Conservation (phyloP, 2,113 vertebrate species). For the Laticauda colubrina region DNA sequence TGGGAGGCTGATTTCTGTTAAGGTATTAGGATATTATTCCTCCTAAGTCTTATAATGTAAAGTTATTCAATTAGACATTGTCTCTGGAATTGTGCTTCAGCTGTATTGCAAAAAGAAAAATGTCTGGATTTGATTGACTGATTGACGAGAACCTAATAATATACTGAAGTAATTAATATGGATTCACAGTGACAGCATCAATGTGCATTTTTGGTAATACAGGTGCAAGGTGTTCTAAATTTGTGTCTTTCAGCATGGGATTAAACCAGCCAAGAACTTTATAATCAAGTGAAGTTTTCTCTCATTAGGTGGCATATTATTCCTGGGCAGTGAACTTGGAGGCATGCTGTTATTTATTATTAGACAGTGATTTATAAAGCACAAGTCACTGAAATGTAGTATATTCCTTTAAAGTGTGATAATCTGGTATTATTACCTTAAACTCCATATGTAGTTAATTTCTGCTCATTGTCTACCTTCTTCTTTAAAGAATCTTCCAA, state of each 20-base stretch:
- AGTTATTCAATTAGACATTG: not conserved
- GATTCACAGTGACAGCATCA: not conserved
- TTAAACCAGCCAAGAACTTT: not conserved
- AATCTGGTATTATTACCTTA: conserved; percentile 30
- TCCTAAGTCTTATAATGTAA: not conserved
- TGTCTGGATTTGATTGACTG: not conserved
- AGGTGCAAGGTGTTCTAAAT: not conserved
- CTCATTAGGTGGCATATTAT: conserved; percentile 17
- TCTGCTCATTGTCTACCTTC: not conserved
- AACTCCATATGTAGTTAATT: conserved; percentile 24
- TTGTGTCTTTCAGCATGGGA: not conserved
- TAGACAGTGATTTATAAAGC: conserved; percentile 22
- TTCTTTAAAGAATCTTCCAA: conserved; percentile 6
- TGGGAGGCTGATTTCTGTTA: not conserved
- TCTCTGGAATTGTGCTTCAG: not conserved
- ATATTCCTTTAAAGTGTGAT: not conserved
- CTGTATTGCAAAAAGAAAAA: not conserved
- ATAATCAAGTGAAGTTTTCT: not conserved
- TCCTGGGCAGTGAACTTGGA: not conserved
- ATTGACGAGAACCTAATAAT: not conserved
- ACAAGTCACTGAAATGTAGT: conserved; percentile 17
- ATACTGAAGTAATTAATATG: not conserved
- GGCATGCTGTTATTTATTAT: conserved; percentile 21
- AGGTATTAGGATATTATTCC: not conserved
- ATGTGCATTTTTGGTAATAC: not conserved